Percentiles rank a stretch among this genome's conserved stretches.
Evolutionary conservation across 2,797 vertebrate genomes (phyloP).

Genomic region (Peromyscus melanophrys): DNA sequence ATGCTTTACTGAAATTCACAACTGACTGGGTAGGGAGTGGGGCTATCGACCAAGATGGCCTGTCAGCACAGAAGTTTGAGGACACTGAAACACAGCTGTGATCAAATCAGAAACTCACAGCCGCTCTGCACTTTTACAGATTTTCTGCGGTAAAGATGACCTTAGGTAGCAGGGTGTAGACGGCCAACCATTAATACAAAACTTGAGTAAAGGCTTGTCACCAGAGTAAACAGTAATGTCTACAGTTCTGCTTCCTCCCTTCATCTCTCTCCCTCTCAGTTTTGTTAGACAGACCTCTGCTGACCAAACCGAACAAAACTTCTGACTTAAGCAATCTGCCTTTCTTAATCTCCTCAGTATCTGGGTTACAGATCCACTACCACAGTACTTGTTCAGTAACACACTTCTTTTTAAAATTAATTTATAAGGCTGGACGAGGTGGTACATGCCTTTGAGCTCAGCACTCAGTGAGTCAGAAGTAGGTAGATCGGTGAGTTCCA

Average conservation of each 20-base stretch:
- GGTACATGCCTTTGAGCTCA: neutral
- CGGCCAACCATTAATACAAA: neutral
- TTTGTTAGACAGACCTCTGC: neutral
- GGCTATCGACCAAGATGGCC: neutral
- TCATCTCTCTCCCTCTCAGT: rapidly evolving
- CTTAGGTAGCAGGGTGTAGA: neutral
- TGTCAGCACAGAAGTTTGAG: slow-evolving; percentile 1
- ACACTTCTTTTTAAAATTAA: slow-evolving; percentile 59
- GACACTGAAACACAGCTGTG: slow-evolving; percentile 29
- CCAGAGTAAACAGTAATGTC: neutral
- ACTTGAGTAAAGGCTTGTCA: slow-evolving; percentile 12
- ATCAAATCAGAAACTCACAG: neutral
- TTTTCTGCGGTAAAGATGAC: slow-evolving; percentile 15
- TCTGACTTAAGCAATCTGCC: neutral
- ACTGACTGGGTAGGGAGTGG: neutral
- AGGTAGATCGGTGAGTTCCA: neutral
- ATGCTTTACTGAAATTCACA: slow-evolving; percentile 1
- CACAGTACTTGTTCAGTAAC: slow-evolving; percentile 36
- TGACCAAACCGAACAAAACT: neutral
- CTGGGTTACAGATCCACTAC: neutral
- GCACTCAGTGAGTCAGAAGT: neutral
- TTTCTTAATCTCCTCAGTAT: no score
- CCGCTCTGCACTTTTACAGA: neutral
- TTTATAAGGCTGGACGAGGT: neutral
- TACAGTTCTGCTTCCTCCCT: neutral